phyloP scores from a whole-genome alignment of 1,140 invertebrate genomes.

The Acyrthosiphon pisum region DNA sequence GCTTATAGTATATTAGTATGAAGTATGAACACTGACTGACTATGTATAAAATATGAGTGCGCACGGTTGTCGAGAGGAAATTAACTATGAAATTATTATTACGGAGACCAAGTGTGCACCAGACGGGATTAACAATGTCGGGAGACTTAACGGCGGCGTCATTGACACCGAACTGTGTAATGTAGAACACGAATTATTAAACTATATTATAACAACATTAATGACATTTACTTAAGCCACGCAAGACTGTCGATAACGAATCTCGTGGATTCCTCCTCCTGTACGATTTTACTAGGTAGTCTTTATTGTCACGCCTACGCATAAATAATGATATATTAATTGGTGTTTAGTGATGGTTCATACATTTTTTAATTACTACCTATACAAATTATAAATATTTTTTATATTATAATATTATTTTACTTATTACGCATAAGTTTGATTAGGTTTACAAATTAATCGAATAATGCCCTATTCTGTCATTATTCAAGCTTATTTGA shows the following conservation, averaged over 20 bases:
- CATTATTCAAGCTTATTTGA: not conserved
- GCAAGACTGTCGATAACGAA: not conserved
- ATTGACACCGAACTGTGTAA: not conserved
- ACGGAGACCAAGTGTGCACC: not conserved
- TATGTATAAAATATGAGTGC: not conserved
- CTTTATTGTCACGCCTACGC: not conserved
- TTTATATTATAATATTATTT: not conserved
- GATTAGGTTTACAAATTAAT: not conserved
- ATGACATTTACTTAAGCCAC: not conserved
- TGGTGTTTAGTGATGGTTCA: not conserved
- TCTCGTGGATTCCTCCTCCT: not conserved
- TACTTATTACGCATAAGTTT: not conserved
- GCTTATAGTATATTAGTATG: not conserved
- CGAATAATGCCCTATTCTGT: not conserved
- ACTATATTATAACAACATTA: not conserved
- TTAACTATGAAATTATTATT: not conserved
- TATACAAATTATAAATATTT: not conserved
- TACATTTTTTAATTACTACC: not conserved
- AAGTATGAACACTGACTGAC: not conserved
- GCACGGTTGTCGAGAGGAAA: not conserved
- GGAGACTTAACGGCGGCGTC: not conserved
- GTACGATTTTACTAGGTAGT: not conserved
- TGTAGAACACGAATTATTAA: not conserved
- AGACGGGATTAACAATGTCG: not conserved
- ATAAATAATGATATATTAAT: not conserved